Evolutionary conservation across 2,888 invertebrate genomes (phyloP), one percentile per base, ranked within the genome.

Genomic region (Eilema caniola): DNA sequence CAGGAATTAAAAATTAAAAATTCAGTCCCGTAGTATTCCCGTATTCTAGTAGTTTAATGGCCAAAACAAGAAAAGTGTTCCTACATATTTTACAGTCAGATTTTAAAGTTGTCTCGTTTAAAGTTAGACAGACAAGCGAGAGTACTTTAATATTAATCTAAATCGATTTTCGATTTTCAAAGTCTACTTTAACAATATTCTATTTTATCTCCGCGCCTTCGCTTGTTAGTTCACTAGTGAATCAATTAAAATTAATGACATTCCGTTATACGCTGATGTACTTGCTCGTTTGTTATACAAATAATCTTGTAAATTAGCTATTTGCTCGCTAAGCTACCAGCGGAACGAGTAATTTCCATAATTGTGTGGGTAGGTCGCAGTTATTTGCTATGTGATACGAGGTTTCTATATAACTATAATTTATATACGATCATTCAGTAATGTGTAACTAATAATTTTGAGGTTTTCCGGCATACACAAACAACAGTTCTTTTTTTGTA

Each of bases 301-400:
- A 78, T 78, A 73, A 66, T 73, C 62, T 74, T 69, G 76, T 71
- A 73, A 78, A 81, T 78, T 76, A 69, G 53, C 56, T 74, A 67
- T 71, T 76, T 78, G 69, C 66, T 74, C 62, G 67, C 41, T 69
- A 53, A 23, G 69, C 56, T 66, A 69, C n/a, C n/a, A n/a, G 47
- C 28, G 33, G 20, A 53, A 28, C 37, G 59, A 24, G 28, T 57
- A 66, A 75, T 79, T 75, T 75, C 62, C 75, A 79, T 80, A 78
- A 70, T 69, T 72, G 72, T 47, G 63, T 76, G 16, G 16, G 61
- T n/a, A 20, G 47, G n/a, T 53, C 20, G n/a, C 63, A 41, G 23
- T 57, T 69, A 56, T 70, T 31, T n/a, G 57, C 47, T 56, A 25
- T 62, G 37, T 33, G 66, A 57, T 64, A 28, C 1, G 20, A 41